Percentiles rank a stretch among this genome's conserved stretches.
phyloP scores from a whole-genome alignment of 2,113 vertebrate species.

The Poicephalus gulielmi region DNA sequence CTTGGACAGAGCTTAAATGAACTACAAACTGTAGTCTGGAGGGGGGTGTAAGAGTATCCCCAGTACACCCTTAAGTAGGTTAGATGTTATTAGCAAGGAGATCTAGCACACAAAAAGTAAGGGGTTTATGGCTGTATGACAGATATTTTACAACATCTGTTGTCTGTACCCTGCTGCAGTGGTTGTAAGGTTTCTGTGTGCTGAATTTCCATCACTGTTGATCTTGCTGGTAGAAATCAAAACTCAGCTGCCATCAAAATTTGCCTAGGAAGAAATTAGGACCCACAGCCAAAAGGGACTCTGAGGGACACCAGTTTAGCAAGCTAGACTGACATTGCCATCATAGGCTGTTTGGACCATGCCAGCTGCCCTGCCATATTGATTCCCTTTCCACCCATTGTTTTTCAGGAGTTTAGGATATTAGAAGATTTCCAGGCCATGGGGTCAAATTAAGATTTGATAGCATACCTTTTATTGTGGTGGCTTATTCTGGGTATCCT shows the following conservation, averaged over 20 bases:
- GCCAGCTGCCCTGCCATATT: neutral
- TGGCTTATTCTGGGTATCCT: neutral
- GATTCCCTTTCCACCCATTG: neutral
- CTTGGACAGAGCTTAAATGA: neutral
- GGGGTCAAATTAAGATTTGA: neutral
- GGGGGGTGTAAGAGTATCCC: neutral
- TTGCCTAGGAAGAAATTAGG: neutral
- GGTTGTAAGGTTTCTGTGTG: fast-evolving
- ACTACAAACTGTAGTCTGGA: neutral
- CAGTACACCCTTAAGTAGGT: neutral
- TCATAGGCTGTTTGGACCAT: neutral
- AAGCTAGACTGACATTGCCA: neutral
- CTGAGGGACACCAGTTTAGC: neutral
- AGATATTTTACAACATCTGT: neutral
- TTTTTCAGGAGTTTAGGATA: neutral
- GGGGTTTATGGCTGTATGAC: fast-evolving
- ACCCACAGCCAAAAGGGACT: neutral
- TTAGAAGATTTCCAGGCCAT: neutral
- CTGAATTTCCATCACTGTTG: neutral
- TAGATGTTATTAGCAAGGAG: neutral
- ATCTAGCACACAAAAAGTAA: neutral
- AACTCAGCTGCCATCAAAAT: neutral
- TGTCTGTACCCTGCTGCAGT: neutral
- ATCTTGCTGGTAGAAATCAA: neutral
- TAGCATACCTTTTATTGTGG: neutral